Conservation (phyloP, 2,888 invertebrate species). For the Aspidiotus rigidus region DNA sequence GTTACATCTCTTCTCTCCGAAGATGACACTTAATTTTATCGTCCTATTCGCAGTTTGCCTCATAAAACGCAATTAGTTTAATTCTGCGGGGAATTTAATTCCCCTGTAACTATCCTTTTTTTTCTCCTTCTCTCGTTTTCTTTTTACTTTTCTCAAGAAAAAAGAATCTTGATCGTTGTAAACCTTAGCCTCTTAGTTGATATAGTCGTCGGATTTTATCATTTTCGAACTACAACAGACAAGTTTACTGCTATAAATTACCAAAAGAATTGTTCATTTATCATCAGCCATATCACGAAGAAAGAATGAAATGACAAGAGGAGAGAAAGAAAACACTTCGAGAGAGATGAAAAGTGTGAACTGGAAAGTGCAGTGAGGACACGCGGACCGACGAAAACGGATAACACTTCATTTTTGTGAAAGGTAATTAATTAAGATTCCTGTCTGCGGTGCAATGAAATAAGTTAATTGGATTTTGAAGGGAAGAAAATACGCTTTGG, state of each 20-base stretch:
- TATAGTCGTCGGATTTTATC: too few species aligned
- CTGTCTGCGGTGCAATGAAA: neutral
- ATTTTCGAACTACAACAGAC: conserved; percentile 3
- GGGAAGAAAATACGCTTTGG: neutral
- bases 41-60: conserved; percentile 32
- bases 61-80: conserved; percentile 34
- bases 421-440: conserved; percentile 24
- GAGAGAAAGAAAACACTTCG: neutral
- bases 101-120: neutral
- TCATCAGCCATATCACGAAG: conserved; percentile 1
- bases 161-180: neutral
- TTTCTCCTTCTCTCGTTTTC: too few species aligned
- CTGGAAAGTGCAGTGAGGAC: neutral
- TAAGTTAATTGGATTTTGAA: conserved; percentile 2
- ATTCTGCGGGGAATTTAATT: conserved; percentile 33
- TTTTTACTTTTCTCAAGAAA: conserved; percentile 26
- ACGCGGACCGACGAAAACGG: conserved; percentile 21
- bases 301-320: neutral
- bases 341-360: neutral
- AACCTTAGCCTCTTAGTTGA: conserved; percentile 16
- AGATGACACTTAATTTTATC: conserved; percentile 32
- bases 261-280: conserved; percentile 30
- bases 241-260: conserved; percentile 28
- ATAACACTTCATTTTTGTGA: conserved; percentile 24
- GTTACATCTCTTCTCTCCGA: neutral